Percentiles rank a stretch among this genome's conserved stretches.
These are phyloP conservation scores for Phyllotreta striolata DNA, from an alignment of 2,888 invertebrate species.

Conservation along the genomic window DNA sequence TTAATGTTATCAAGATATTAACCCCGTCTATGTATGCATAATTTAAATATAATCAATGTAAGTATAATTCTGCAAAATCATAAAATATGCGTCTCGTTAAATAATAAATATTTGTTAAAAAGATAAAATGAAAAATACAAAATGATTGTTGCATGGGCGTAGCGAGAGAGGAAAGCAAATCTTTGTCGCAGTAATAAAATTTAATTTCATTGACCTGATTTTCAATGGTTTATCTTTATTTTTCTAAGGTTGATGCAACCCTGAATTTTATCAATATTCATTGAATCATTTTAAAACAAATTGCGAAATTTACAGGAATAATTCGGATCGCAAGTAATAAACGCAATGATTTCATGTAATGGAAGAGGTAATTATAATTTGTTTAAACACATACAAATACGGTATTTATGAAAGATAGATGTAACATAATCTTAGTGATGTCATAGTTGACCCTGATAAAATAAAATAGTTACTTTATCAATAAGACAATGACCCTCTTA, in stretches of 20 bases:
- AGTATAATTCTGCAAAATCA: conserved; percentile 28
- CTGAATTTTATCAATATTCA: conserved; percentile 14
- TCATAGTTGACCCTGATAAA: conserved; percentile 58
- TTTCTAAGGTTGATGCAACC: conserved; percentile 7
- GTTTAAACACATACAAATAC: neutral
- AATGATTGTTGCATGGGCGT: neutral
- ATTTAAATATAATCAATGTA: conserved; percentile 29
- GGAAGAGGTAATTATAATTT: neutral
- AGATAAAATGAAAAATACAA: conserved; percentile 7
- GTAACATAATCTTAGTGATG: conserved; percentile 47
- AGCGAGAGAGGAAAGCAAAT: too few species aligned
- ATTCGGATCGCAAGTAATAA: neutral
- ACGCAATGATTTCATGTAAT: neutral
- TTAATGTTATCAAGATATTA: conserved; percentile 27
- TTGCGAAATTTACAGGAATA: neutral
- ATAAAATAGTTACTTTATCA: conserved; percentile 56
- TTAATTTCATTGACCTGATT: conserved; percentile 17
- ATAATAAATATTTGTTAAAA: conserved; percentile 34
- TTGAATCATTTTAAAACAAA: neutral
- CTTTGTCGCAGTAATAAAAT: too few species aligned
- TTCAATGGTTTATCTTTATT: conserved; percentile 14
- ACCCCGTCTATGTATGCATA: conserved; percentile 33
- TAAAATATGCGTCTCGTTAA: conserved; percentile 34
- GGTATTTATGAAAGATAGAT: conserved; percentile 9
- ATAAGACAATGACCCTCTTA: conserved; percentile 61